Evolutionary conservation across 2,888 invertebrate species (phyloP).

Genomic region (Hermaeophaga mercurialis): DNA sequence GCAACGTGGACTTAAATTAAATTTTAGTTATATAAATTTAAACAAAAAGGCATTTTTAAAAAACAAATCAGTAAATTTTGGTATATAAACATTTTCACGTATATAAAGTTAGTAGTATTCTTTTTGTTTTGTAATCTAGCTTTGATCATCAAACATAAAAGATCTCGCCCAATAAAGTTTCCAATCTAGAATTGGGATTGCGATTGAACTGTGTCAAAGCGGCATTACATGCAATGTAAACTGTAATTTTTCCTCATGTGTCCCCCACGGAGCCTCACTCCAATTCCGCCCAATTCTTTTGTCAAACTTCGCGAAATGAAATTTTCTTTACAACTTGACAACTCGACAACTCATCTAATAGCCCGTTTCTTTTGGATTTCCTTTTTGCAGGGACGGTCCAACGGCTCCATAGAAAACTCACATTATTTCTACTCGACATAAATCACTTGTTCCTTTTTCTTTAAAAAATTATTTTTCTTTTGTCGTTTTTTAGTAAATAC

Average conservation of each 20-base stretch:
- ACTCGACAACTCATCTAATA: conserved; percentile 65
- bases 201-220: conserved; percentile 16
- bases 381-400: conserved; percentile 7
- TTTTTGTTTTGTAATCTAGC: background rate
- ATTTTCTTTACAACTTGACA: conserved; percentile 62
- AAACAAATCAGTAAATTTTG: too few relatives aligned
- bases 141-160: background rate
- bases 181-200: conserved; percentile 10
- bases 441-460: too few relatives aligned
- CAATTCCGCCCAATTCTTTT: conserved; percentile 64
- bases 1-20: too few relatives aligned
- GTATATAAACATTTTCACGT: too few relatives aligned
- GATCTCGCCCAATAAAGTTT: conserved; percentile 8
- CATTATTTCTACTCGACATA: too few relatives aligned
- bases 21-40: too few relatives aligned
- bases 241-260: conserved; percentile 37
- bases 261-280: conserved; percentile 43
- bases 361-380: conserved; percentile 41
- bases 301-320: conserved; percentile 65
- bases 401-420: too few relatives aligned
- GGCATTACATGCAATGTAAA: conserved; percentile 14
- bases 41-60: too few relatives aligned
- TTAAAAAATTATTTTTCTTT: too few relatives aligned
- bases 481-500: too few relatives aligned
- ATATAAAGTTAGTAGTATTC: too few relatives aligned